Conservation (phyloP, 23 tunicate genomes). For the Ascidia mentula region DNA sequence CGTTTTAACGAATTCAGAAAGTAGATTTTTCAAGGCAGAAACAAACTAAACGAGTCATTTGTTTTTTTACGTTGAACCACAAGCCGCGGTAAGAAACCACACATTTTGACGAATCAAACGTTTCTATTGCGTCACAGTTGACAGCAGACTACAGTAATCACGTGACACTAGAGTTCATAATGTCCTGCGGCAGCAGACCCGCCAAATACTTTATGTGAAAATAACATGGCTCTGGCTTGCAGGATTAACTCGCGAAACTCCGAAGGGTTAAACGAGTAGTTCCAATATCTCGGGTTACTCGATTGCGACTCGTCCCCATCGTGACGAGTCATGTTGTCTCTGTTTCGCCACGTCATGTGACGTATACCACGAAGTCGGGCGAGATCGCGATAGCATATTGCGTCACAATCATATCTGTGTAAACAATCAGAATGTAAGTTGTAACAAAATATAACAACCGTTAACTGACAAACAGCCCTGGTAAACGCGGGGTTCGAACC, state of each 20-base stretch:
- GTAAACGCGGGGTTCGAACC: neutral
- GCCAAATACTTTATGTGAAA: neutral
- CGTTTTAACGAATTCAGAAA: too few species aligned
- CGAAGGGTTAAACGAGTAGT: conserved; percentile 31
- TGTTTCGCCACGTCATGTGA: conserved; percentile 72
- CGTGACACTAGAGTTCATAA: neutral
- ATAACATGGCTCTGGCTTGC: conserved; percentile 4
- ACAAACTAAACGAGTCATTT: too few species aligned
- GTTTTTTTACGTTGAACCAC: too few species aligned
- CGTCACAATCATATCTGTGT: conserved; percentile 66
- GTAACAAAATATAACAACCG: too few species aligned
- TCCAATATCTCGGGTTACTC: conserved; percentile 46
- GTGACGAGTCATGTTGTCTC: conserved; percentile 42
- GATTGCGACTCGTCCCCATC: neutral
- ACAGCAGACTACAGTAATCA: neutral
- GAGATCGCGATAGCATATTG: conserved; percentile 70
- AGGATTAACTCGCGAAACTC: conserved; percentile 33
- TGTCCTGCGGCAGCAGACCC: neutral
- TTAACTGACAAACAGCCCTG: too few species aligned
- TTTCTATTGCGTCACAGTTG: neutral
- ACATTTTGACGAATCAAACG: too few species aligned
- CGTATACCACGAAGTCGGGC: conserved; percentile 70
- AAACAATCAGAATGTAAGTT: too few species aligned
- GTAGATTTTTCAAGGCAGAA: too few species aligned
- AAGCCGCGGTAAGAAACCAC: too few species aligned